A percentile compares a stretch with the other conserved stretches of the same genome.
Evolutionary conservation across 2,797 vertebrate species (phyloP).

Genomic region (Meda fulgida): DNA sequence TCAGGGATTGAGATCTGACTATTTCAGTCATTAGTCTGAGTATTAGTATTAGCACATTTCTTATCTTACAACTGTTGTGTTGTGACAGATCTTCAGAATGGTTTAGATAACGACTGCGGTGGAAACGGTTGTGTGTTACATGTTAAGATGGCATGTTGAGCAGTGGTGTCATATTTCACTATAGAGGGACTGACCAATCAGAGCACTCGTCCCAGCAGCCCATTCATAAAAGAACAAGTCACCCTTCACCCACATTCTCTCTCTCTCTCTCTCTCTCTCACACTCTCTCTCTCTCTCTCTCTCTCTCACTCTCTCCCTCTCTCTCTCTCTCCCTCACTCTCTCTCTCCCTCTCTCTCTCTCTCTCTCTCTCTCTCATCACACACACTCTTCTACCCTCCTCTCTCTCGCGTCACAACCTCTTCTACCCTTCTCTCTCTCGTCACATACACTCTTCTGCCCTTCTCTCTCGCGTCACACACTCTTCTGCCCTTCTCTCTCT

Average conservation of each 20-base stretch:
- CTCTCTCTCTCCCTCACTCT: too few species aligned
- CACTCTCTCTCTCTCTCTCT: too few species aligned
- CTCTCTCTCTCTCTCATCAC: too few species aligned
- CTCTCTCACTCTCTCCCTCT: too few species aligned
- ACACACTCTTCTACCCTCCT: too few species aligned
- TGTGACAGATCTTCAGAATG: not conserved
- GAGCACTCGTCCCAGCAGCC: constrained; percentile 28
- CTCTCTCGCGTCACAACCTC: too few species aligned
- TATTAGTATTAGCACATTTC: not conserved
- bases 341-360: too few species aligned
- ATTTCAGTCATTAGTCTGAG: not conserved
- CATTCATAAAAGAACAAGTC: constrained; percentile 57
- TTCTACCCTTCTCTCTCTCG: too few species aligned
- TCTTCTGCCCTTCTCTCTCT: too few species aligned
- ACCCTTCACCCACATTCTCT: constrained; percentile 50
- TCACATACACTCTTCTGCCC: too few species aligned
- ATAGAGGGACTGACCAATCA: constrained; percentile 49
- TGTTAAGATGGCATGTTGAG: not conserved
- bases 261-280: too few species aligned
- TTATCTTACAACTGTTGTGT: not conserved
- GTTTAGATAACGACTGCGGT: not conserved
- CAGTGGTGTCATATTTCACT: constrained; percentile 30
- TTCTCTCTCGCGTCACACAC: too few species aligned
- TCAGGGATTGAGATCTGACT: not conserved
- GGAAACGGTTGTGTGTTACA: not conserved